Base-by-base conservation (phyloP, 2,113 vertebrate species). In the Lasiurus borealis region DNA sequence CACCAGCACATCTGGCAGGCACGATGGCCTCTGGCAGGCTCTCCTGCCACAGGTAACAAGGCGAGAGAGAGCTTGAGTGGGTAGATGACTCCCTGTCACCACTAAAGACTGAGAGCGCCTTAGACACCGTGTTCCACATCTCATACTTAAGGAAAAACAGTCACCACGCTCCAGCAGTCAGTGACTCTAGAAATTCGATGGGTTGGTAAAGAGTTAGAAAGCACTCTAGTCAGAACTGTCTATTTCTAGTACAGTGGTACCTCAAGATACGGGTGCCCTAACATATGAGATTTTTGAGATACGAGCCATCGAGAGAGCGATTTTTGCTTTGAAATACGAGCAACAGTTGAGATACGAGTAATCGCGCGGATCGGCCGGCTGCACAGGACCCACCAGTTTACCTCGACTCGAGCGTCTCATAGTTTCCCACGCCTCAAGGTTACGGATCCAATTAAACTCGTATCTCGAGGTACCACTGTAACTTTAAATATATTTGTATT, bases 131-230 rank as follows among this genome's bases (percentile, higher is more conserved):
- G 9, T 27, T 85, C 10, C 8, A 6, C 15, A 29, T 36, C 40
- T 88, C 50, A 54, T 4, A 48, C 48, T 50, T 78, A 5, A 44
- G 46, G 36, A 23, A 66, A 76, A 82, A 27, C 2, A 57, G 31
- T 46, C 59, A 1, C 82, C 29, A 36, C 36, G 48, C 62, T n/a
- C 21, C 54, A 34, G 62, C 34, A n/a, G 31, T 48, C 25, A 23
- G 0, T 85, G 36, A 44, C 15, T 11, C 31, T 11, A 14, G 75
- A 50, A 27, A 11, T 88, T 64, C 57, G 62, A 75, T 50, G 34
- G 25, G 9, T 54, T 93, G 54, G 16, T 72, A 52, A 91, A 84
- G 13, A 68, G 44, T 71, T 72, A 93, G 82, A 83, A 92, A 78
- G 8, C 52, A 75, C 83, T 29, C 25, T 44, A 8, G 19, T 90